Conservation (phyloP, 1,140 invertebrate species). For the Drosophila pseudoananassae region DNA sequence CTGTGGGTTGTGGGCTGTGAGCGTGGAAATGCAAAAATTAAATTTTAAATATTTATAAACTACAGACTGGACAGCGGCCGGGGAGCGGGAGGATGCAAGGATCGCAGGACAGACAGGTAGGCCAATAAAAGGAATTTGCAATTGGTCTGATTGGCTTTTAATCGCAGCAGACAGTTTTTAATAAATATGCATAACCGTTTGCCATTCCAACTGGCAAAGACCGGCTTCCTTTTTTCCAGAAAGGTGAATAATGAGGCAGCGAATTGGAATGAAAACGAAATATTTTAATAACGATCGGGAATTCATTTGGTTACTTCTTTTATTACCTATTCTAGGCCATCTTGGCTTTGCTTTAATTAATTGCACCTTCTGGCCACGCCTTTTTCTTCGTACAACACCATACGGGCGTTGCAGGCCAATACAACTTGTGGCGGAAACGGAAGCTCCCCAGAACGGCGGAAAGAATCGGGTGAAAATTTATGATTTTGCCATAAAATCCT, state of each 20-base stretch:
- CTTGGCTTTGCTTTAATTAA: neutral
- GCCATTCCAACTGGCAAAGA: constrained; percentile 20
- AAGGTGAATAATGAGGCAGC: neutral
- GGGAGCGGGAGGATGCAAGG: neutral
- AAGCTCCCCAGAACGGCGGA: constrained; percentile 38
- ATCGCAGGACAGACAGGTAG: constrained; percentile 19
- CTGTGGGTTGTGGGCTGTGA: constrained; percentile 15
- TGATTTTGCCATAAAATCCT: constrained; percentile 78
- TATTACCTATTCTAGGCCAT: too few relatives aligned
- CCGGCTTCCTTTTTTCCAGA: neutral
- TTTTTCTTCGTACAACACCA: neutral
- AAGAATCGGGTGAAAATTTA: constrained; percentile 72
- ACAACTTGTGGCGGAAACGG: constrained; percentile 38
- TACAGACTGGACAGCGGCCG: constrained; percentile 7
- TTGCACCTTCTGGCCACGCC: constrained; percentile 9
- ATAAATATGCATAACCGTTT: constrained; percentile 79
- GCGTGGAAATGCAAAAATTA: constrained; percentile 70
- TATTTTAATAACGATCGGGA: neutral
- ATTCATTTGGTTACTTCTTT: neutral
- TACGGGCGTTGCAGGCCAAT: constrained; percentile 3
- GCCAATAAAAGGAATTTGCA: constrained; percentile 80
- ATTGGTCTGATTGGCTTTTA: constrained; percentile 81
- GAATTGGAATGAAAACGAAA: neutral
- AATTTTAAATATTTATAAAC: constrained; percentile 82
- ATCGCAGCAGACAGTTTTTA: constrained; percentile 81